Evolutionary conservation across 2,888 invertebrate species (phyloP).

Genomic region (Caenorhabditis afra): DNA sequence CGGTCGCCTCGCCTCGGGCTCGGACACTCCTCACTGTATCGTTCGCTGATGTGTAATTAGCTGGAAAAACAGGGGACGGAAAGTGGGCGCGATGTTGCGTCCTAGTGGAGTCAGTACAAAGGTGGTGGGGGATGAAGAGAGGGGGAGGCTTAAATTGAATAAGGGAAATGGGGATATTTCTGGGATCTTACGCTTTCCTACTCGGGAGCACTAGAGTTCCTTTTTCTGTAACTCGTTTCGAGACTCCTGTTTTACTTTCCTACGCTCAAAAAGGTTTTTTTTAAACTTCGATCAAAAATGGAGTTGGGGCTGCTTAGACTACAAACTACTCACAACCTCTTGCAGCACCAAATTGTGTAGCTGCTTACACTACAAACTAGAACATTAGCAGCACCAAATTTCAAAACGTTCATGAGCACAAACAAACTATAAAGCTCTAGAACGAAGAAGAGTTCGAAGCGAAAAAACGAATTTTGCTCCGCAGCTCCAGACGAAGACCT

Average conservation of each 20-base stretch:
- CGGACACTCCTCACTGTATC: not conserved
- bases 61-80: slow-evolving; percentile 19
- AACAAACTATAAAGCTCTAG: no score
- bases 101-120: no score
- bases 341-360: slow-evolving; percentile 2
- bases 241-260: no score
- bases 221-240: no score
- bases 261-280: no score
- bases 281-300: no score
- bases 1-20: not conserved
- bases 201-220: no score
- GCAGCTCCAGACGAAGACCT: slow-evolving; percentile 1
- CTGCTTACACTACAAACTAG: slow-evolving; percentile 20
- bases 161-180: no score
- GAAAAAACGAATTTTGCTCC: not conserved
- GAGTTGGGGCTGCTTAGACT: slow-evolving; percentile 12
- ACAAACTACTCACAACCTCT: slow-evolving; percentile 2
- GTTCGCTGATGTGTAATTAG: slow-evolving; percentile 25
- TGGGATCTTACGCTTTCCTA: no score
- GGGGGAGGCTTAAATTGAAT: no score
- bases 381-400: not conserved
- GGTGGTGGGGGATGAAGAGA: no score
- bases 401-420: not conserved
- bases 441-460: not conserved
- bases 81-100: not conserved